Evolutionary conservation across 2,888 invertebrate species (phyloP).

Genomic region (Xylota sylvarum): DNA sequence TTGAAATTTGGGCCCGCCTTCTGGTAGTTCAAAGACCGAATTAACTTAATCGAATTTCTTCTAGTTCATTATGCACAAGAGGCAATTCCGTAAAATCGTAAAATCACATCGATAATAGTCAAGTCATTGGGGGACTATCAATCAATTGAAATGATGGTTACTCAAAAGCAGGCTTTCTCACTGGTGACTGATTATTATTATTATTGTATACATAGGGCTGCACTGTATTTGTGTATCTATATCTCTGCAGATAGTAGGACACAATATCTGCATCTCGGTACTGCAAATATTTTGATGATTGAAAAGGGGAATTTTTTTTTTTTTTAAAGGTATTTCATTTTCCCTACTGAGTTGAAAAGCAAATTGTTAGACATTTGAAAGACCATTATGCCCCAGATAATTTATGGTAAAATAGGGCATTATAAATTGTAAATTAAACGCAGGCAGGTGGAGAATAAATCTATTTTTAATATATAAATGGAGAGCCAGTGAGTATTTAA

Average conservation of each 20-base stretch:
- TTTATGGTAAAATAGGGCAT: too few relatives aligned
- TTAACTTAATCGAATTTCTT: constrained; percentile 34
- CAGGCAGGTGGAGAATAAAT: too few relatives aligned
- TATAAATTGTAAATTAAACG: too few relatives aligned
- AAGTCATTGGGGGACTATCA: constrained; percentile 1
- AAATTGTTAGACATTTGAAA: not conserved
- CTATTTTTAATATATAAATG: too few relatives aligned
- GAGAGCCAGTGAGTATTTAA: too few relatives aligned
- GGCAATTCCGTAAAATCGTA: constrained; percentile 16
- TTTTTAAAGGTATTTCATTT: not conserved
- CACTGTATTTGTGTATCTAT: not conserved
- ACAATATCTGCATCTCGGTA: not conserved
- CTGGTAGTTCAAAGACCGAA: not conserved
- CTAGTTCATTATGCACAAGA: constrained; percentile 25
- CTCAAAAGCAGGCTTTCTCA: constrained; percentile 12
- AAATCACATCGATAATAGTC: not conserved
- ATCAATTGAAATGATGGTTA: constrained; percentile 4
- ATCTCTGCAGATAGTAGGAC: not conserved
- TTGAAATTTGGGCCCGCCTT: not conserved
- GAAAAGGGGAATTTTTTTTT: not conserved
- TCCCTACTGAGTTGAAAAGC: not conserved
- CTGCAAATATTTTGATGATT: not conserved
- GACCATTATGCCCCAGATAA: too few relatives aligned
- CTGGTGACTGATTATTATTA: not conserved
- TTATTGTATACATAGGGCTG: not conserved